These are phyloP conservation scores for Ciconia stormi DNA, from an alignment of 2,113 vertebrate genomes.

Conservation along the genomic window DNA sequence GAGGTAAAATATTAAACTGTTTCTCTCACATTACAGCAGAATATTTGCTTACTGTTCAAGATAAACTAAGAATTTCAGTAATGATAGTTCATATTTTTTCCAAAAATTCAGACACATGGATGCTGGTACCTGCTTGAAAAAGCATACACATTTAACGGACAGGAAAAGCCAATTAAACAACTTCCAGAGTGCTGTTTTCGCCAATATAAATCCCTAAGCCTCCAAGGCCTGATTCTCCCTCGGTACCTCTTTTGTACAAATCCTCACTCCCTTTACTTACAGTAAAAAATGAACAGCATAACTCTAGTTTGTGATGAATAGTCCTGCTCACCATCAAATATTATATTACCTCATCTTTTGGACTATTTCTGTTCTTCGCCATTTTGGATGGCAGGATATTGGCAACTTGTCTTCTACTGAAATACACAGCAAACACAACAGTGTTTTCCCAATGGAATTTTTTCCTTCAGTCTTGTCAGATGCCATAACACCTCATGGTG, in stretches of 20 bases:
- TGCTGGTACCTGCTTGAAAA: background rate
- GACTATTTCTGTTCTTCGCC: background rate
- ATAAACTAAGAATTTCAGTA: conserved; percentile 1
- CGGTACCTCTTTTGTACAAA: background rate
- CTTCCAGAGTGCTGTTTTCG: background rate
- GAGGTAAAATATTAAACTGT: background rate
- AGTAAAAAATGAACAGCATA: background rate
- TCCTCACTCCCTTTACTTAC: background rate
- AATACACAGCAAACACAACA: background rate
- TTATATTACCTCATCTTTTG: background rate
- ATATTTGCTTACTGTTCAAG: conserved; percentile 4
- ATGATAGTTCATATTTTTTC: background rate
- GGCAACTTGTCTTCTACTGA: background rate
- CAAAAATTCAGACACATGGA: background rate
- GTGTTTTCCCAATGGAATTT: background rate
- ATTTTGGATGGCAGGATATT: background rate
- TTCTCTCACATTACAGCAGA: background rate
- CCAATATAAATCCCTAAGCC: background rate
- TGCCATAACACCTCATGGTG: background rate
- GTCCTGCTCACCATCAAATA: background rate
- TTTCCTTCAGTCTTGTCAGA: background rate
- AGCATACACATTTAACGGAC: background rate
- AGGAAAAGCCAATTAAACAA: background rate
- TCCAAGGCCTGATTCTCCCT: background rate
- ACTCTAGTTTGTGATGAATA: background rate